Evolutionary conservation across 1,140 invertebrate species (phyloP).

Genomic region (Dysdera silvatica): DNA sequence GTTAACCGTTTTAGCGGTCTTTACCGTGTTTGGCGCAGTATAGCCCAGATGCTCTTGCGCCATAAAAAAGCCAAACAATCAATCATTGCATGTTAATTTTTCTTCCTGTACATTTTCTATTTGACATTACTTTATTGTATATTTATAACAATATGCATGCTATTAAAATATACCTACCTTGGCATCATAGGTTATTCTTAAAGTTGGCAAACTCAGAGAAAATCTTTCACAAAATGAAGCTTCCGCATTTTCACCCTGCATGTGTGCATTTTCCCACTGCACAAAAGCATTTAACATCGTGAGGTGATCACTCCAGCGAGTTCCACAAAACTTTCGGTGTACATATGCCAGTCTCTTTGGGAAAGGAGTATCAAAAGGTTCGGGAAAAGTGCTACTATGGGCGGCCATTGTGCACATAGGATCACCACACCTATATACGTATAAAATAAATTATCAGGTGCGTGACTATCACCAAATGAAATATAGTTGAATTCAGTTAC

Average conservation of each 20-base stretch:
- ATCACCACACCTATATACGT: conserved; percentile 60
- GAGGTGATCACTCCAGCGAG: conserved; percentile 84
- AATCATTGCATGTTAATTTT: no score
- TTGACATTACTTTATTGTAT: no score
- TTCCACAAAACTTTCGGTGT: conserved; percentile 74
- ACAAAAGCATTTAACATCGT: conserved; percentile 88
- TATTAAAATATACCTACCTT: conserved; percentile 58
- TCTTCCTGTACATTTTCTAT: no score
- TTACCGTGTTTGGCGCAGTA: no score
- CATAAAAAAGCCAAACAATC: no score
- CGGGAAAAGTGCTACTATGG: conserved; percentile 82
- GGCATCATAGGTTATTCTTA: conserved; percentile 77
- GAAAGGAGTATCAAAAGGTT: conserved; percentile 62
- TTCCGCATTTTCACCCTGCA: conserved; percentile 69
- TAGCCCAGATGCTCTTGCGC: no score
- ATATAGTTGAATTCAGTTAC: no score
- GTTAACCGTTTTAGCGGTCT: no score
- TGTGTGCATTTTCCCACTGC: conserved; percentile 69
- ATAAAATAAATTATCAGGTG: conserved; percentile 4
- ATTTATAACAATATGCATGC: no score
- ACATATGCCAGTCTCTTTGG: conserved; percentile 57
- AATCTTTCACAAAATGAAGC: conserved; percentile 81
- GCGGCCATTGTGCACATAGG: conserved; percentile 87
- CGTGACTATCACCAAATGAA: no score
- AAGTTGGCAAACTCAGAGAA: conserved; percentile 73